Evolutionary conservation across 64 coral and sea anemone species (phyloP), one percentile per base, ranked within the genome.

Genomic region (Dendrophyllia cribrosa): DNA sequence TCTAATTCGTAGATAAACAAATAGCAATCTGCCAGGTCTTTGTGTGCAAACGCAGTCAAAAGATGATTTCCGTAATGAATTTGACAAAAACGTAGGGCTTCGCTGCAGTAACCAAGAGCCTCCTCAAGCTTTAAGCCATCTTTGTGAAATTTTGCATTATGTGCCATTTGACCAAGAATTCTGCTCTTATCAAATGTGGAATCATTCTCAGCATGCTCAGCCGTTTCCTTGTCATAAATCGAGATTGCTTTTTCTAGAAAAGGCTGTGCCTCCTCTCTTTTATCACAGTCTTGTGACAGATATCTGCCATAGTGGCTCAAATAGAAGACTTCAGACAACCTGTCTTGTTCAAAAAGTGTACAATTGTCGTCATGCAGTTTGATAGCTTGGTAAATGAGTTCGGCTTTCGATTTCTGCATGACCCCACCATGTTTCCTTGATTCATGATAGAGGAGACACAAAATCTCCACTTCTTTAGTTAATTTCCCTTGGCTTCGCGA

Each of bases 11-110:
- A 11, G 3, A 75, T 16, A 51, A 49, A 75, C 48, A 91, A 65
- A 9, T 63, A 85, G 58, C 64, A 83, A 72, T 91, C 89, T 26
- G 68, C 90, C 20, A 92, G 3, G 20, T 86, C 72, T 51, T 92
- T 92, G 15, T 68, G 76, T 6, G 90, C 71, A 67, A 92, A 92
- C 44, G 90, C 90, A 24, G 90, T 92, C 21, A 85, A 70, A 58
- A 92, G 20, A 48, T 92, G 90, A 1, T 76, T 6, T 6, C 90
- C 90, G 22, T 92, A 61, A 58, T 16, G 13, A 8, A 10, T 43
- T 5, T 34, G 55, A 60, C 58, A 80, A 68, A 67, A 59, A n/a
- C 4, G 9, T 44, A 92, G 68, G 21, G 81, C 90, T 76, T 75
- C 8, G n/a, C 34, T 62, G 64, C 52, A 92, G 16, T 13, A 34